A percentile compares a stretch with the other conserved stretches of the same genome.
These are phyloP conservation scores for Drosophila arizonae DNA, from an alignment of 1,140 invertebrate species.

Conservation along the genomic window DNA sequence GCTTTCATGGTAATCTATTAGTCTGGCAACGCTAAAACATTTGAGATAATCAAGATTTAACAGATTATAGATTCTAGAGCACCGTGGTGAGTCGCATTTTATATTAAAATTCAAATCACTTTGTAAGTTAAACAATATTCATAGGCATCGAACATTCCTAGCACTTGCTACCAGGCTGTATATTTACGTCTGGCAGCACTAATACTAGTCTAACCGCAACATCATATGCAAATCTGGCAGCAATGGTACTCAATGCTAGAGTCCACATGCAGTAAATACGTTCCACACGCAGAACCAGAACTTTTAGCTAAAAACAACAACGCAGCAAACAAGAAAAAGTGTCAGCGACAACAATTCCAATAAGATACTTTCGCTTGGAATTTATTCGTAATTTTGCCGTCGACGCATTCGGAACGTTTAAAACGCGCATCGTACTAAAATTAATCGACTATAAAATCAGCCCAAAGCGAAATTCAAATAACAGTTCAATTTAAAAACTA, in stretches of 20 bases:
- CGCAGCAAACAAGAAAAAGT: neutral
- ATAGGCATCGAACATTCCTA: too few relatives aligned
- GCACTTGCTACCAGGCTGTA: neutral
- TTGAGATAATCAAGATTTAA: too few relatives aligned
- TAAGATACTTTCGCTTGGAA: conserved; percentile 55
- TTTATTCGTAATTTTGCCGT: conserved; percentile 70
- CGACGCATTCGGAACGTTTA: conserved; percentile 68
- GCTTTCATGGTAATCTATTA: too few relatives aligned
- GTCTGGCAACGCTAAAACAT: too few relatives aligned
- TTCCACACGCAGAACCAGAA: conserved; percentile 46
- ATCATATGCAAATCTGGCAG: neutral
- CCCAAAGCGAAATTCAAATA: conserved; percentile 42
- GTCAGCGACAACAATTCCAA: conserved; percentile 30
- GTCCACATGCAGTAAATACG: conserved; percentile 33
- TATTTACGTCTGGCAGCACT: neutral
- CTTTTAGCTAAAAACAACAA: conserved; percentile 1
- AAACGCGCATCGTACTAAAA: conserved; percentile 61
- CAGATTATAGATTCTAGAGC: too few relatives aligned
- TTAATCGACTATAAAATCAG: conserved; percentile 37
- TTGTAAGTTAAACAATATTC: too few relatives aligned
- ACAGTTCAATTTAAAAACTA: conserved; percentile 30
- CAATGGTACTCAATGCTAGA: neutral
- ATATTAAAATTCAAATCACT: too few relatives aligned
- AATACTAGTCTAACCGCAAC: too few relatives aligned
- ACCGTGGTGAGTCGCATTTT: too few relatives aligned